These are phyloP conservation scores for Archocentrus centrarchus DNA, from an alignment of 2,113 vertebrate species.

Conservation along the genomic window DNA sequence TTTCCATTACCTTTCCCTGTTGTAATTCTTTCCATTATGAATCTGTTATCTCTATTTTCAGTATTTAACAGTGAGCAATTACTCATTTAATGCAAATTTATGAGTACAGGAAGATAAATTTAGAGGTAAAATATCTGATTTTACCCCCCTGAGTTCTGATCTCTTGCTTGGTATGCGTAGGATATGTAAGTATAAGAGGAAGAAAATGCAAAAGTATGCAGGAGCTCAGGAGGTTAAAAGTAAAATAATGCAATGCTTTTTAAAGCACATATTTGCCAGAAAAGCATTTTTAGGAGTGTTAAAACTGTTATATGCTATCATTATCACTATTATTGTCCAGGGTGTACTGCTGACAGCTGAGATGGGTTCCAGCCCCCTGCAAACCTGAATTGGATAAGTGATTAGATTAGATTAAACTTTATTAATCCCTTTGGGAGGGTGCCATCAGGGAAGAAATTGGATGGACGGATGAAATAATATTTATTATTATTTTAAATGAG, in stretches of 20 bases:
- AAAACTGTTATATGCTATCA: background rate
- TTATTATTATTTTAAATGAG: too few relatives aligned
- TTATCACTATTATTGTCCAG: background rate
- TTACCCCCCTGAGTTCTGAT: background rate
- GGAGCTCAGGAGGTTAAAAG: background rate
- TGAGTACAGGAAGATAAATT: constrained; percentile 5
- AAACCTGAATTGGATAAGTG: too few relatives aligned
- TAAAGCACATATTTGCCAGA: background rate
- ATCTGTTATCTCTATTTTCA: constrained; percentile 3
- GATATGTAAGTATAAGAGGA: background rate
- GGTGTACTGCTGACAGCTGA: background rate
- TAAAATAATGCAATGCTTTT: background rate
- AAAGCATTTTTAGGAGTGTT: background rate
- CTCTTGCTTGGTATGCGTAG: background rate
- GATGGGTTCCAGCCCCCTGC: too few relatives aligned
- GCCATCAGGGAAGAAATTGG: too few relatives aligned
- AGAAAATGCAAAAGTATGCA: background rate
- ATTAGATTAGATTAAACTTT: too few relatives aligned
- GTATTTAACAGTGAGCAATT: background rate
- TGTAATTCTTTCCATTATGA: background rate
- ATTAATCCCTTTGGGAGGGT: too few relatives aligned
- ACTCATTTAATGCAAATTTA: constrained; percentile 9
- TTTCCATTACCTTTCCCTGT: constrained; percentile 2
- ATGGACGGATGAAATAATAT: too few relatives aligned
- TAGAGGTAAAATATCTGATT: background rate